phyloP scores from a whole-genome alignment of 2,113 vertebrate genomes.

The Rynchops niger region DNA sequence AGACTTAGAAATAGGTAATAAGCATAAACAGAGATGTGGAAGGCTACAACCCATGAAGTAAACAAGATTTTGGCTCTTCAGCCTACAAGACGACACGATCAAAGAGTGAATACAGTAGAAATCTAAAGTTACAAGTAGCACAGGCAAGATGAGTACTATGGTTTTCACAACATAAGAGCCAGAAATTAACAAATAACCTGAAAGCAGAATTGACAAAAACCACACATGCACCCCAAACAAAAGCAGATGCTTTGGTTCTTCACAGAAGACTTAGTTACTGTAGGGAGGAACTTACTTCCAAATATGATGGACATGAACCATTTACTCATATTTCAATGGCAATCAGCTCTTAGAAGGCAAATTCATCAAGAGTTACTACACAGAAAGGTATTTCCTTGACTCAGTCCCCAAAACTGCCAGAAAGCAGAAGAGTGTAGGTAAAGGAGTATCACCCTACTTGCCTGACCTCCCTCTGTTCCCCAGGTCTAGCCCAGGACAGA shows the following conservation, averaged over 20 bases:
- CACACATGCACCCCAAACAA: rapidly evolving
- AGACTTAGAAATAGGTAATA: not conserved
- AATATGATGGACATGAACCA: rapidly evolving
- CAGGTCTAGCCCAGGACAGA: not conserved
- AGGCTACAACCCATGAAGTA: rapidly evolving
- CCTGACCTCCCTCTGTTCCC: not conserved
- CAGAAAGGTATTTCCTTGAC: not conserved
- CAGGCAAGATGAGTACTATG: rapidly evolving
- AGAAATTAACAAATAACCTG: not conserved
- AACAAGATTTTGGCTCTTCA: not conserved
- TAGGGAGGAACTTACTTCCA: not conserved
- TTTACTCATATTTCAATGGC: not conserved
- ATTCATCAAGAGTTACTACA: not conserved
- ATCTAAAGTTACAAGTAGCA: not conserved
- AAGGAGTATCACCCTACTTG: not conserved
- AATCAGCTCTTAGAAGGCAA: not conserved
- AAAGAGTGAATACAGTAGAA: not conserved
- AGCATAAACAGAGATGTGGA: not conserved
- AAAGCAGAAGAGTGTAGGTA: not conserved
- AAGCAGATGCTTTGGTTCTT: not conserved
- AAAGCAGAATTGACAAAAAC: not conserved
- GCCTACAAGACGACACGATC: not conserved
- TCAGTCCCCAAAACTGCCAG: not conserved
- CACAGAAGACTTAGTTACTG: not conserved
- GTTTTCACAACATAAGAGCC: no score